Percentiles rank a stretch among this genome's conserved stretches.
Evolutionary conservation across 2,113 vertebrate species (phyloP).

Genomic region (Lycaon pictus): DNA sequence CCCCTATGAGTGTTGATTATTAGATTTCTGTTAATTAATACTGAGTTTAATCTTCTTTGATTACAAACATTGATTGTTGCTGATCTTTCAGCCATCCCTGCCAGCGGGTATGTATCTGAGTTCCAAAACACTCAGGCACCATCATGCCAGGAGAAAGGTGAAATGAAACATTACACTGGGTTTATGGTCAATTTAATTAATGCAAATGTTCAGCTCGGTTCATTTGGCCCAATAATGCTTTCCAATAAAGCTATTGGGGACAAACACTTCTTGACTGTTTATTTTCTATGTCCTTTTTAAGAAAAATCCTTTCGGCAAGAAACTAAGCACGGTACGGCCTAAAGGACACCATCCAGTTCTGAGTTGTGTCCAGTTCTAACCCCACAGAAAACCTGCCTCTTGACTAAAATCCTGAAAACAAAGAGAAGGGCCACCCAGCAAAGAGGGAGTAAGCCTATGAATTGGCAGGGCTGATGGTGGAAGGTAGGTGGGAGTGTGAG

Average conservation of each 20-base stretch:
- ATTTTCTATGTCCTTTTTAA: conserved; percentile 73
- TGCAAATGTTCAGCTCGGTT: conserved; percentile 76
- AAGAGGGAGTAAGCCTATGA: neutral
- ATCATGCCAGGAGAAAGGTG: conserved; percentile 66
- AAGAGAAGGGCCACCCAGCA: neutral
- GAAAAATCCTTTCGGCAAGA: conserved; percentile 58
- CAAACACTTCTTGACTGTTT: conserved; percentile 80
- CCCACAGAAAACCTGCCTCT: neutral
- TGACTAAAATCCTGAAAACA: neutral
- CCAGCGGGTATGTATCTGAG: conserved; percentile 2
- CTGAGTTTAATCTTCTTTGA: conserved; percentile 64
- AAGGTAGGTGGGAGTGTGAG: neutral
- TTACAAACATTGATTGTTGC: conserved; percentile 58
- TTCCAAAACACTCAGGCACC: conserved; percentile 50
- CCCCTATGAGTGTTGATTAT: conserved; percentile 26
- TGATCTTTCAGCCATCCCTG: conserved; percentile 40
- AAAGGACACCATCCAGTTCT: conserved; percentile 22
- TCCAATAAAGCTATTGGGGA: conserved; percentile 79
- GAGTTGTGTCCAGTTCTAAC: neutral
- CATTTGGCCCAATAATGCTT: conserved; percentile 78
- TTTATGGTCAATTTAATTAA: conserved; percentile 84
- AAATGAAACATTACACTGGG: conserved; percentile 80
- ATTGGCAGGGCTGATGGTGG: neutral
- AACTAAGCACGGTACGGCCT: conserved; percentile 42
- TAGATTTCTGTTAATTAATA: conserved; percentile 73